phyloP scores from a whole-genome alignment of 2,888 invertebrate genomes.

The Melangyna quadrimaculata region DNA sequence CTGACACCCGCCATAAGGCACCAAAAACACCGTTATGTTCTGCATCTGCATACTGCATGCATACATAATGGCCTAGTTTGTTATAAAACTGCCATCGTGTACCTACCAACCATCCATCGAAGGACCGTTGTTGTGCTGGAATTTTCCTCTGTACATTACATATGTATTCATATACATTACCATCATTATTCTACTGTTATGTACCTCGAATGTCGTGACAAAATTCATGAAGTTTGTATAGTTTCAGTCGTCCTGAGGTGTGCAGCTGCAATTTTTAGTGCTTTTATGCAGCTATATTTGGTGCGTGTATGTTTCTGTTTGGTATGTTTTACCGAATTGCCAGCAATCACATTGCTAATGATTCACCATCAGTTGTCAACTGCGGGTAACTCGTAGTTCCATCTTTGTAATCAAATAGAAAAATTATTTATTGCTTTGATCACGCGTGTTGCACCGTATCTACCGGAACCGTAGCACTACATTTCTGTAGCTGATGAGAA shows the following conservation, averaged over 20 bases:
- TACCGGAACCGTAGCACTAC: not conserved
- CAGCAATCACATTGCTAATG: conserved; percentile 51
- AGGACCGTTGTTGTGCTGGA: not conserved
- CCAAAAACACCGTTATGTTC: conserved; percentile 18
- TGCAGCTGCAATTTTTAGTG: not conserved
- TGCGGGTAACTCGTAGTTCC: not conserved
- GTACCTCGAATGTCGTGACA: not conserved
- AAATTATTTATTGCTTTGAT: not conserved
- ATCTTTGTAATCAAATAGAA: conserved; percentile 39
- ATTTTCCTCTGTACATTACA: not conserved
- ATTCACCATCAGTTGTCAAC: conserved; percentile 35
- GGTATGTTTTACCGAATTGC: conserved; percentile 34
- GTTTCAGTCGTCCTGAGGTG: not conserved
- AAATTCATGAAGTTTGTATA: not conserved
- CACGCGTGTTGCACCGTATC: not conserved
- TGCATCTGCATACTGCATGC: conserved; percentile 46
- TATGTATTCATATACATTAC: too few species aligned
- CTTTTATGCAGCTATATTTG: conserved; percentile 15
- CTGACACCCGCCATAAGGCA: conserved; percentile 48
- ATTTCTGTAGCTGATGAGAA: not conserved
- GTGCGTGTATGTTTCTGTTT: conserved; percentile 26
- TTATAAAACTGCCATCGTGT: conserved; percentile 33
- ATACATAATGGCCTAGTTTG: conserved; percentile 51
- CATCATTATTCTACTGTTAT: not conserved
- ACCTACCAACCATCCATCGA: too few species aligned